Base-by-base conservation (phyloP, 2,797 vertebrate species). In the Malacoraja senta region DNA sequence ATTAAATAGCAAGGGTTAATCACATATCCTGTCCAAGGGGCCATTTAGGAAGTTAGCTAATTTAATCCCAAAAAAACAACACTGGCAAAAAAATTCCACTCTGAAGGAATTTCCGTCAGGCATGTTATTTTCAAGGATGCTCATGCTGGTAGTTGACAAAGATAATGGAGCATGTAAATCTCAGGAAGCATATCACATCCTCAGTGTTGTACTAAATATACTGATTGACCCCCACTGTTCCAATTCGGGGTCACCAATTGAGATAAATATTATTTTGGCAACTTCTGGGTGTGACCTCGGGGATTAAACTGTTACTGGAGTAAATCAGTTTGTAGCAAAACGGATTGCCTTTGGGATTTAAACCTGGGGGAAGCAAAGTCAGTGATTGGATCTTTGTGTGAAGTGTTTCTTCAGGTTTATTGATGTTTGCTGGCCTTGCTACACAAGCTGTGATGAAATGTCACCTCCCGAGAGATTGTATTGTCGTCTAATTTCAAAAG, bases 261-360 rank as follows among this genome's bases (percentile, higher is more conserved):
- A 63, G 13, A 61, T 86, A 61, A 86, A 63, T 86, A 86, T 86
- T 86, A 53, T 86, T 86, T 61, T 58, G 61, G 83, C 12, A 29
- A 86, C 12, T 86, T 86, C 58, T 3, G 29, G 58, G 24, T 4
- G 26, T 86, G 58, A n/a, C 26, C 83, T 24, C 53, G 6, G n/a
- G 10, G 35, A 38, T 13, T 3, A 19, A n/a, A 13, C 83, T 63
- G 26, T 63, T 86, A 13, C 83, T 86, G 58, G 24, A 63, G 13
- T 12, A 0, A 63, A 0, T 4, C 10, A 58, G 26, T n/a, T 61
- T n/a, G 26, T 86, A 68, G 53, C 29, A 63, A 58, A 3, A 58
- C 26, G 29, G 13, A 4, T n/a, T 61, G 53, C 13, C 26, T 63
- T 61, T 29, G 13, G 4, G 53, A 61, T 58, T 53, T 53, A 81